Percentiles rank a stretch among this genome's conserved stretches.
Conservation (phyloP, 1,140 invertebrate species). For the Drosophila auraria region DNA sequence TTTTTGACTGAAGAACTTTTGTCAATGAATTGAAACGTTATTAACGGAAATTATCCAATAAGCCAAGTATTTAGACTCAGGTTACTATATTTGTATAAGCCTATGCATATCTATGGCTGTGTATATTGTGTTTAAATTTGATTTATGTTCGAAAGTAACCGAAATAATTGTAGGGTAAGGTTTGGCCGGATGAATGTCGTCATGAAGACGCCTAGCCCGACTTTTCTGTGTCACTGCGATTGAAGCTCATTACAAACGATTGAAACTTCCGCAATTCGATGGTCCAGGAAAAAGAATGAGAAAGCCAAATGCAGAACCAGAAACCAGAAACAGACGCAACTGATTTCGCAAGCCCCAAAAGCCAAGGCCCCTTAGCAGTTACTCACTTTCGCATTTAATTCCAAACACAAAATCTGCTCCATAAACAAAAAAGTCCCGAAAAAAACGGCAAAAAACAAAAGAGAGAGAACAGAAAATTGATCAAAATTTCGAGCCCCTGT, state of each 20-base stretch:
- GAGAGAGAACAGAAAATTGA: slow-evolving; percentile 16
- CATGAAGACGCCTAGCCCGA: slow-evolving; percentile 13
- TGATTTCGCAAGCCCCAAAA: background rate
- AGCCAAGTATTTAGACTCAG: background rate
- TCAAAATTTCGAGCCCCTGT: slow-evolving; percentile 28
- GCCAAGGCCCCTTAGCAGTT: background rate
- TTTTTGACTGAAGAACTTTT: background rate
- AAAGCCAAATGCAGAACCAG: background rate
- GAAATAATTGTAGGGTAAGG: background rate
- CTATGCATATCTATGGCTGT: too few species aligned
- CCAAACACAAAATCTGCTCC: slow-evolving; percentile 17
- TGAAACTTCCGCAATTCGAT: slow-evolving; percentile 68
- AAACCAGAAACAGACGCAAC: slow-evolving; percentile 2
- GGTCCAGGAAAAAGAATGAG: background rate
- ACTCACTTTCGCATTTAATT: slow-evolving; percentile 32
- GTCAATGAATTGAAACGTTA: background rate
- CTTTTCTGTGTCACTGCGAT: slow-evolving; percentile 22
- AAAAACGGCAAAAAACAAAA: background rate
- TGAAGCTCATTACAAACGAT: slow-evolving; percentile 74
- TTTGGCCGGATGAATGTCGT: too few species aligned
- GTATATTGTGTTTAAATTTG: background rate
- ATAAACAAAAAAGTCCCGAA: slow-evolving; percentile 20
- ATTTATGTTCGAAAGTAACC: background rate
- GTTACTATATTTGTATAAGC: background rate
- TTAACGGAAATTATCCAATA: background rate